A percentile compares a stretch with the other conserved stretches of the same genome.
Conservation (phyloP, 2,797 vertebrate species). For the Phalloptychus januarius region DNA sequence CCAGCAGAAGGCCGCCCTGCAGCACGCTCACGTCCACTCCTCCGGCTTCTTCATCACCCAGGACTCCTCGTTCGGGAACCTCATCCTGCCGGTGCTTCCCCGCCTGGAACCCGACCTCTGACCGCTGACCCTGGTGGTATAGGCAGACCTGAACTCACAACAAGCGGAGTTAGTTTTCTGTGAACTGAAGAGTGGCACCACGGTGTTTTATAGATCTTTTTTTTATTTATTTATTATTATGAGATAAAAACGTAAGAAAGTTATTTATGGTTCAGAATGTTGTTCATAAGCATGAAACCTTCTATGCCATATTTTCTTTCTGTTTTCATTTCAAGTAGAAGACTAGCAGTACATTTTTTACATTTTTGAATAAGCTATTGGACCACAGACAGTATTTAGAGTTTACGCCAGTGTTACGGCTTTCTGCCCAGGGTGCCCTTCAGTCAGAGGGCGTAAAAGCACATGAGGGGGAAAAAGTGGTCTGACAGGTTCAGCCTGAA, state of each 20-base stretch:
- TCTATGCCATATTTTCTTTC: neutral
- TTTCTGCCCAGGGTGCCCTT: neutral
- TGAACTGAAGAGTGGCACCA: neutral
- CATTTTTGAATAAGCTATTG: neutral
- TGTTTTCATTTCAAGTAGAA: neutral
- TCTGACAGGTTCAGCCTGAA: neutral
- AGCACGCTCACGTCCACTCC: constrained; percentile 96
- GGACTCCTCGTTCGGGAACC: constrained; percentile 97
- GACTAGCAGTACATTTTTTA: neutral
- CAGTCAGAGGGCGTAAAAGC: neutral
- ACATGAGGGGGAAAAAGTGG: neutral
- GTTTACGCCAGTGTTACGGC: neutral
- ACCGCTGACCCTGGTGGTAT: constrained; percentile 7
- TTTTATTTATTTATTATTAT: neutral
- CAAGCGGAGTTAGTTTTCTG: neutral
- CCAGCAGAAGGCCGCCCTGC: constrained; percentile 96
- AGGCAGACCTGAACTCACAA: neutral
- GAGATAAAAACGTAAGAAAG: neutral
- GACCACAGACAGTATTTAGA: neutral
- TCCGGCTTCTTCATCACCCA: constrained; percentile 99
- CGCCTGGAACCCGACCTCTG: constrained; percentile 87
- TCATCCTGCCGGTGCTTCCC: constrained; percentile 96
- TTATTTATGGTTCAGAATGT: neutral
- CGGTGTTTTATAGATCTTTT: neutral
- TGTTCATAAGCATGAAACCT: neutral